Evolutionary conservation across 2,797 vertebrate species (phyloP).

Genomic region (Pseudochirops cupreus): DNA sequence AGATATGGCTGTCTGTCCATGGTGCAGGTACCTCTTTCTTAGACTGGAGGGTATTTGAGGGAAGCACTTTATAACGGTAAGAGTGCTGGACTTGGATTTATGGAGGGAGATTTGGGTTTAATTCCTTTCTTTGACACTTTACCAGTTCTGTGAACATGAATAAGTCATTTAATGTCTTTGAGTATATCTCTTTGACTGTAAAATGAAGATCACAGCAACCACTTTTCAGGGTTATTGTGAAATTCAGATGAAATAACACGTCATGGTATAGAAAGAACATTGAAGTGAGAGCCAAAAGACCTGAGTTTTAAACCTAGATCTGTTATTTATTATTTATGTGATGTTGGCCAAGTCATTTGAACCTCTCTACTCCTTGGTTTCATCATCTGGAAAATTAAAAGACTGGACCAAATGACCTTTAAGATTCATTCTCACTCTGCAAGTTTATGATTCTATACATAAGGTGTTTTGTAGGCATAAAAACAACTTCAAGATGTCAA

Average conservation of each 20-base stretch:
- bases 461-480: background rate
- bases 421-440: background rate
- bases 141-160: background rate
- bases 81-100: background rate
- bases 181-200: background rate
- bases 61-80: background rate
- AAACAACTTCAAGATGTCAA: background rate
- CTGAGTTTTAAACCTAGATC: background rate
- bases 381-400: slow-evolving; percentile 5
- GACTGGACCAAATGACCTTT: background rate
- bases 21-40: background rate
- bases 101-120: background rate
- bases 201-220: background rate
- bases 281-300: background rate
- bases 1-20: background rate
- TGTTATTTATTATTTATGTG: background rate
- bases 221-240: background rate
- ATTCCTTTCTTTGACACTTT: background rate
- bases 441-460: background rate
- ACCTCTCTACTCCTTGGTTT: background rate
- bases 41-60: background rate
- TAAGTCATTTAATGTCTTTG: background rate
- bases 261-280: background rate
- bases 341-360: background rate
- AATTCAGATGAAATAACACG: background rate